Evolutionary conservation across 1,140 invertebrate species (phyloP).

Genomic region (Lerema accius): DNA sequence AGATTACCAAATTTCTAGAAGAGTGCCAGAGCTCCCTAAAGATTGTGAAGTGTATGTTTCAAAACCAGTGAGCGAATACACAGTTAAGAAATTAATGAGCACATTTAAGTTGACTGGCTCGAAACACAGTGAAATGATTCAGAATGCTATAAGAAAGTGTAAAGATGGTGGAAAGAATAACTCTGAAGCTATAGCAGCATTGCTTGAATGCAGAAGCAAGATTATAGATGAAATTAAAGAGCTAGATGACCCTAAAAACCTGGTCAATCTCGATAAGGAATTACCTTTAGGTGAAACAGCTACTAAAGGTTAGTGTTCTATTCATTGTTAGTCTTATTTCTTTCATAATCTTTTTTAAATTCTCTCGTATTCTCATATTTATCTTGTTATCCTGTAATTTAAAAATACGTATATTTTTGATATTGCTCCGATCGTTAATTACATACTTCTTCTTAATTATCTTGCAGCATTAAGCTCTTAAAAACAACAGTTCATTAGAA

Average conservation of each 20-base stretch:
- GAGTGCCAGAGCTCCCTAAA: background rate
- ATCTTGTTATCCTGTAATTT: too few species aligned
- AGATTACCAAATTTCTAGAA: background rate
- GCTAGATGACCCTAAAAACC: background rate
- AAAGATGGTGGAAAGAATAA: background rate
- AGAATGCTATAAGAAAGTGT: slow-evolving; percentile 1
- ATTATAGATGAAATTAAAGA: background rate
- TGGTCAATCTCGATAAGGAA: background rate
- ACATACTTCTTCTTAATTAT: too few species aligned
- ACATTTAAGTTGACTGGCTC: slow-evolving; percentile 2
- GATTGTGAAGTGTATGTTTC: background rate
- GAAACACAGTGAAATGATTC: background rate
- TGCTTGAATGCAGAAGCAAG: background rate
- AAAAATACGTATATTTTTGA: too few species aligned
- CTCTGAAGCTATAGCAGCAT: slow-evolving; percentile 1
- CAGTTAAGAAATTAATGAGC: background rate
- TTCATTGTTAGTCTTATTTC: background rate
- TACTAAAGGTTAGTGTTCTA: background rate
- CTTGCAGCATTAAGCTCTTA: too few species aligned
- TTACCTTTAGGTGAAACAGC: background rate
- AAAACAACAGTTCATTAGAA: too few species aligned
- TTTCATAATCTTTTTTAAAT: background rate
- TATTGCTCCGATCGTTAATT: too few species aligned
- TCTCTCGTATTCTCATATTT: too few species aligned
- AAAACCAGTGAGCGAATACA: background rate